A percentile compares a stretch with the other conserved stretches of the same genome.
Conservation (phyloP, 2,888 invertebrate species). For the Andrena haemorrhoa region DNA sequence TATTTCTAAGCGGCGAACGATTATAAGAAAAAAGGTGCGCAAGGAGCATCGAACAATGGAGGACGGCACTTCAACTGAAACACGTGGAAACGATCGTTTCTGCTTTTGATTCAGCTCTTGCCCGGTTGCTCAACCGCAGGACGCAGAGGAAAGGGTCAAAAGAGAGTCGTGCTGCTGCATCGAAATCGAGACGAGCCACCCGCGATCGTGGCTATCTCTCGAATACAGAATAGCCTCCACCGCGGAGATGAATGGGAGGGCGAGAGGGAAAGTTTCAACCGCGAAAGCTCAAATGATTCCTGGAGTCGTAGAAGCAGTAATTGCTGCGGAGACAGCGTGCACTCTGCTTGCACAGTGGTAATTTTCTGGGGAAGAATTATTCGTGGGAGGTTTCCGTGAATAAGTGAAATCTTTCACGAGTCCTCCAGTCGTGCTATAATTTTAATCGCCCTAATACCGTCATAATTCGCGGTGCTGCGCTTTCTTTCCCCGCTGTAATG, state of each 20-base stretch:
- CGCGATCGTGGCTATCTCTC: background rate
- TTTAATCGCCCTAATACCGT: conserved; percentile 25
- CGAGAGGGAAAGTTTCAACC: conserved; percentile 12
- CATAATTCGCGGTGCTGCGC: conserved; percentile 37
- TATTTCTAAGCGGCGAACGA: no score
- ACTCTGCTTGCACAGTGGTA: background rate
- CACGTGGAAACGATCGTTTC: background rate
- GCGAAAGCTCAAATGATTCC: background rate
- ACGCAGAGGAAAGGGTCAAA: conserved; percentile 1
- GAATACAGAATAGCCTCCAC: background rate
- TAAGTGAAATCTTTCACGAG: conserved; percentile 17
- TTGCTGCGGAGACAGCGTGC: background rate
- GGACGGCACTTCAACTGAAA: background rate
- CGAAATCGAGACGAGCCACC: conserved; percentile 6
- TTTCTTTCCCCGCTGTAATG: conserved; percentile 36
- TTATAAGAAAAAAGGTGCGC: no score
- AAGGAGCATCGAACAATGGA: background rate
- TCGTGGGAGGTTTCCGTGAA: conserved; percentile 13
- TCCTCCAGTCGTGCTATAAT: conserved; percentile 11
- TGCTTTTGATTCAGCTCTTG: background rate
- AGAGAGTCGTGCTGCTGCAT: conserved; percentile 7
- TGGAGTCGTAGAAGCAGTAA: background rate
- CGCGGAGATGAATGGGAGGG: background rate
- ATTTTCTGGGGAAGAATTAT: background rate
- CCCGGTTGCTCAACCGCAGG: background rate